Evolutionary conservation across 2,113 vertebrate genomes (phyloP).

Genomic region (Siniperca chuatsi): DNA sequence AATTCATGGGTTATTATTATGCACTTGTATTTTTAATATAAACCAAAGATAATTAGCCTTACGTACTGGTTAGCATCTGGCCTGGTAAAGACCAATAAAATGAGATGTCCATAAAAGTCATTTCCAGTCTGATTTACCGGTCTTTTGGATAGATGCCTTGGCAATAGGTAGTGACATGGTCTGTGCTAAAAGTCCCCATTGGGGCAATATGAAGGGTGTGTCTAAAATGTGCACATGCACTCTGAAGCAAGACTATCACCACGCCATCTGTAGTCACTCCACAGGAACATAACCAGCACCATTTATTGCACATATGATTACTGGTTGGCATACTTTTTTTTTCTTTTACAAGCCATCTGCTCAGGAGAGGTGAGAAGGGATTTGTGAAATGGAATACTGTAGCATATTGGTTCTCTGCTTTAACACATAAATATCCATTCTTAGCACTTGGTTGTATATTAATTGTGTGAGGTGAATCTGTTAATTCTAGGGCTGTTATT

Average conservation of each 20-base stretch:
- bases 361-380: slow-evolving; percentile 77
- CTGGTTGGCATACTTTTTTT: slow-evolving; percentile 65
- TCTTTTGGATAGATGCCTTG: slow-evolving; percentile 52
- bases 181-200: slow-evolving; percentile 61
- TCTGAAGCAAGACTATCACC: slow-evolving; percentile 76
- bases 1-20: neutral
- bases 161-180: slow-evolving; percentile 44
- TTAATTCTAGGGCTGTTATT: slow-evolving; percentile 26
- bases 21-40: slow-evolving; percentile 17
- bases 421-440: slow-evolving; percentile 55
- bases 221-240: slow-evolving; percentile 71
- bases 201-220: slow-evolving; percentile 67
- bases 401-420: slow-evolving; percentile 69
- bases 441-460: slow-evolving; percentile 38
- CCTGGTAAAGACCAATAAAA: slow-evolving; percentile 43
- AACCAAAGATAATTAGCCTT: slow-evolving; percentile 9
- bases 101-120: slow-evolving; percentile 46
- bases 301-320: slow-evolving; percentile 88
- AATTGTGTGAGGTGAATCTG: slow-evolving; percentile 42
- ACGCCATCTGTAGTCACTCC: slow-evolving; percentile 85
- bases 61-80: slow-evolving; percentile 42
- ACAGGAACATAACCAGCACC: slow-evolving; percentile 84
- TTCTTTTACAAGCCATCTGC: slow-evolving; percentile 84
- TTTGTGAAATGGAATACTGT: slow-evolving; percentile 65
- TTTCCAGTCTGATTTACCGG: slow-evolving; percentile 46